Evolutionary conservation across 2,113 vertebrate genomes (phyloP), one percentile per base, ranked within the genome.

Genomic region (Syngnathus scovelli): DNA sequence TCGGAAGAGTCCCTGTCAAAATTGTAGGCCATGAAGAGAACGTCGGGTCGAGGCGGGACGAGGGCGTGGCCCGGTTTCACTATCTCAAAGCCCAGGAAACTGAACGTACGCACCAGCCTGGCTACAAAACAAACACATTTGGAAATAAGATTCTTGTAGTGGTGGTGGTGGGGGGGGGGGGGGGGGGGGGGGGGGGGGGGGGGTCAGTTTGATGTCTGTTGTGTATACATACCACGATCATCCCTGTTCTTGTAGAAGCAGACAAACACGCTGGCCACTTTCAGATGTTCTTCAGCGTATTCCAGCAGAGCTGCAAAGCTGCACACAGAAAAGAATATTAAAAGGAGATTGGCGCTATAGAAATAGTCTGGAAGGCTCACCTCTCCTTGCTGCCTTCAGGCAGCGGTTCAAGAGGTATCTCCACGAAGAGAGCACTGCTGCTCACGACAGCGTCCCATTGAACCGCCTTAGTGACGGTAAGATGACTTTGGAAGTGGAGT

Each of bases 41-140:
- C 94, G 36, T 99, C 96, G 73, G 95, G 95, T 94, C 95, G 94
- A 89, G 95, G 93, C 69, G 97, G 95, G 92, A 96, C 93, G 85
- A 96, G 94, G 92, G 96, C 93, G 88, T 98, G 96, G 91, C 97
- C 96, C 79, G 96, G 97, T 95, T 94, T 97, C 95, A 98, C 96
- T 91, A 98, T 95, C 95, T 98, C 96, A 94, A 99, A 98, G 95
- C 96, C 97, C 93, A 99, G 91, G 87, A 97, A 99, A 93, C 95
- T 94, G 94, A 99, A 99, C 70, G 95, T 96, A 60, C 95, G 92
- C 80, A 92, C 85, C 76, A 92, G 86, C 81, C 92, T 92, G 72
- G 89, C 92, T 92, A 78, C 0, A 74, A 65, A 61, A 61, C 56
- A 0, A 23, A 41, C 21, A 12, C 43, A 10, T 1, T 39, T 2